Evolutionary conservation across 53 echinoderm and acorn worm genomes (phyloP).

Genomic region (Patiria pectinifera): DNA sequence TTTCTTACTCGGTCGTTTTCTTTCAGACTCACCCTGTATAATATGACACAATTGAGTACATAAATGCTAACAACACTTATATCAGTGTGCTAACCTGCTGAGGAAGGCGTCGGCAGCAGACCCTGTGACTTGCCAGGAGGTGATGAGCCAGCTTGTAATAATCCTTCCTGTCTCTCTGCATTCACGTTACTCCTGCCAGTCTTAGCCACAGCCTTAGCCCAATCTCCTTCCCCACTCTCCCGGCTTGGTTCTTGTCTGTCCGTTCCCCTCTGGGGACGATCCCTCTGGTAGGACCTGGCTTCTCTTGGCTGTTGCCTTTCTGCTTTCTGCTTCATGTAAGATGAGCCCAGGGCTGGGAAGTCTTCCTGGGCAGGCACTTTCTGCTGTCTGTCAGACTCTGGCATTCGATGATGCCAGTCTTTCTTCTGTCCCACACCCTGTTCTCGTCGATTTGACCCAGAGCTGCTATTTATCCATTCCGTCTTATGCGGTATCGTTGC

Average conservation of each 20-base stretch:
- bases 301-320: slow-evolving; percentile 3
- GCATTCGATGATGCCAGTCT: neutral
- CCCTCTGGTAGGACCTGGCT: slow-evolving; percentile 20
- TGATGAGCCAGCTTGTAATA: neutral
- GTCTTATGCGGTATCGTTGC: slow-evolving; percentile 49
- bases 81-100: neutral
- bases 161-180: neutral
- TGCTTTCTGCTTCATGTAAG: neutral
- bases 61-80: neutral
- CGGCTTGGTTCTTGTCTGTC: slow-evolving; percentile 35
- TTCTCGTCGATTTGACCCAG: slow-evolving; percentile 4
- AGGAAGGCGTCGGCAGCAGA: neutral
- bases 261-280: slow-evolving; percentile 9
- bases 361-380: slow-evolving; percentile 1
- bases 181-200: neutral
- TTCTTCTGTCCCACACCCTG: neutral
- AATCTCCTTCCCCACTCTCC: slow-evolving; percentile 49
- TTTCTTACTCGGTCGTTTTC: too few relatives aligned
- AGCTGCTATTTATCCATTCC: slow-evolving; percentile 55
- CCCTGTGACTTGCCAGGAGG: neutral
- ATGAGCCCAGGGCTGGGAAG: slow-evolving; percentile 18
- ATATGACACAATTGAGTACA: too few relatives aligned
- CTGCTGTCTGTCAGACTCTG: neutral
- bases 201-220: slow-evolving; percentile 50
- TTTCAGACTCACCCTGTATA: too few relatives aligned